Evolutionary conservation across 2,797 vertebrate genomes (phyloP).

Genomic region (Onychomys leucogaster): DNA sequence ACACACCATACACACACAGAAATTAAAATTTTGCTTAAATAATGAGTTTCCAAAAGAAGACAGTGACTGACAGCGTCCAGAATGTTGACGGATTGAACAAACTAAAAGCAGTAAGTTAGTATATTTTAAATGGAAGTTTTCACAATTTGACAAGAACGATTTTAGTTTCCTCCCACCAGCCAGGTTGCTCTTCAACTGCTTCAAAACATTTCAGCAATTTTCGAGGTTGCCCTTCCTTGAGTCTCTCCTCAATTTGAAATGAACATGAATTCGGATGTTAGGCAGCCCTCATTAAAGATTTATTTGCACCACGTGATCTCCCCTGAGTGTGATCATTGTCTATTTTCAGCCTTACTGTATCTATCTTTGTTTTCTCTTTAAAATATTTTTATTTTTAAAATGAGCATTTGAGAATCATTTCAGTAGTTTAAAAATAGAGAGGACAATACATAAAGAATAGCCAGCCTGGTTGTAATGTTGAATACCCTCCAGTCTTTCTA

Average conservation of each 20-base stretch:
- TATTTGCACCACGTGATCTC: constrained; percentile 50
- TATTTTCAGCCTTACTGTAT: constrained; percentile 38
- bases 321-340: constrained; percentile 18
- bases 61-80: constrained; percentile 22
- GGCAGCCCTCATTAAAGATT: constrained; percentile 53
- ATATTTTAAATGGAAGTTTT: constrained; percentile 35
- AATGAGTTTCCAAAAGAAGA: constrained; percentile 1
- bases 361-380: constrained; percentile 35
- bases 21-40: constrained; percentile 13
- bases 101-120: constrained; percentile 28
- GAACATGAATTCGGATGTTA: constrained; percentile 56
- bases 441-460: not conserved
- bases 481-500: not conserved
- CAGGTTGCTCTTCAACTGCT: not conserved
- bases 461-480: not conserved
- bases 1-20: too few relatives aligned
- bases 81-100: constrained; percentile 28
- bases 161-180: constrained; percentile 34
- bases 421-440: not conserved
- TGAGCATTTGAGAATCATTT: not conserved
- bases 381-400: not conserved
- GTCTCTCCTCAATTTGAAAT: constrained; percentile 52
- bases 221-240: constrained; percentile 21
- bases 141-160: constrained; percentile 47
- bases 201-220: constrained; percentile 50